Percentiles rank a stretch among this genome's conserved stretches.
Conservation (phyloP, 2,113 vertebrate genomes). For the Megaceryle maxima region DNA sequence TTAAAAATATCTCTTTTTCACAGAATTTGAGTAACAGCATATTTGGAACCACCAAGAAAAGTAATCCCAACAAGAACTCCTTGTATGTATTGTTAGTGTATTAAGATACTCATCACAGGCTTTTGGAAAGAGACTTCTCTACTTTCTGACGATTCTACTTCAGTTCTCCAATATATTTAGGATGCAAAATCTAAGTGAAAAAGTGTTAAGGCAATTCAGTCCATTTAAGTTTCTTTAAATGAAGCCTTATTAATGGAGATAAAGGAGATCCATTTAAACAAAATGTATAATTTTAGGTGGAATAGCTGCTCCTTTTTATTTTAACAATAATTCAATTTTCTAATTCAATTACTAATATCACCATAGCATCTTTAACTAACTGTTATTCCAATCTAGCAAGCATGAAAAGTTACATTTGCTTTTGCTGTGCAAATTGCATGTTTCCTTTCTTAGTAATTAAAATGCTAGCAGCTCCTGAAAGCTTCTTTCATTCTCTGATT, state of each 20-base stretch:
- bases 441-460: neutral
- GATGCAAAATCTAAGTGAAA: neutral
- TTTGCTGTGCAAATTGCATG: neutral
- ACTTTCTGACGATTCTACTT: neutral
- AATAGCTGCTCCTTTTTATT: neutral
- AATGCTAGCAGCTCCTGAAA: neutral
- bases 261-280: neutral
- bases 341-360: neutral
- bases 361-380: neutral
- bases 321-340: neutral
- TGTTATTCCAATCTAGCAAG: neutral
- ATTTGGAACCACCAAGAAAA: slow-evolving; percentile 74
- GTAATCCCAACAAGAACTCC: slow-evolving; percentile 65
- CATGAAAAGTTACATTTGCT: neutral
- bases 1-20: neutral
- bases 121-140: neutral
- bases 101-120: neutral
- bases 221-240: slow-evolving; percentile 3
- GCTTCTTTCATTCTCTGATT: neutral
- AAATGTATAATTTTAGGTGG: neutral
- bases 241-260: neutral
- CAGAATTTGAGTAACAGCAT: slow-evolving; percentile 59
- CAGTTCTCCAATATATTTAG: neutral
- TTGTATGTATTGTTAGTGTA: slow-evolving; percentile 80
- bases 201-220: neutral